Percentiles rank a stretch among this genome's conserved stretches.
phyloP scores from a whole-genome alignment of 2,113 vertebrate species.

The Chunga burmeisteri region DNA sequence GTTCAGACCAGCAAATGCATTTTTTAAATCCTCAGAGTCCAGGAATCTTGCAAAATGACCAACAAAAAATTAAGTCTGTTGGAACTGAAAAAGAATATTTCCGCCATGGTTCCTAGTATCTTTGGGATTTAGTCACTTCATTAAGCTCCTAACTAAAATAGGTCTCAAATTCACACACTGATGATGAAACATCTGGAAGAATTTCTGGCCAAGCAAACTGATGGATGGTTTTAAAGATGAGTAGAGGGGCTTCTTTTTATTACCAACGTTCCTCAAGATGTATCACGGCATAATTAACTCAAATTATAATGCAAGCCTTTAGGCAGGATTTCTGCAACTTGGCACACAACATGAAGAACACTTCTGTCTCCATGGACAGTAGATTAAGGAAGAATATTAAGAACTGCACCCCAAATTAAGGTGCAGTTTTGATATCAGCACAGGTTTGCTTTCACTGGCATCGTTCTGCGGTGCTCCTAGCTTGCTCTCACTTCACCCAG shows the following conservation, averaged over 20 bases:
- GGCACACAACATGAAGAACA: not conserved
- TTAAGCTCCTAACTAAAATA: not conserved
- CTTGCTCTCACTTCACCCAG: not conserved
- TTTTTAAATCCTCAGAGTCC: not conserved
- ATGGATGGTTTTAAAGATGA: slow-evolving; percentile 6
- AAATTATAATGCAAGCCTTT: not conserved
- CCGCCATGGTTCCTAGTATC: not conserved
- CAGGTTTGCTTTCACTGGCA: not conserved
- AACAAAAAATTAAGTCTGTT: not conserved
- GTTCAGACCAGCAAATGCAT: not conserved
- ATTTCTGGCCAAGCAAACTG: not conserved
- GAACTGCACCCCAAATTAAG: not conserved
- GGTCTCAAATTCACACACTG: not conserved
- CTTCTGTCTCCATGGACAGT: not conserved
- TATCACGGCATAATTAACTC: not conserved
- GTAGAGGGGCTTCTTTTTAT: not conserved
- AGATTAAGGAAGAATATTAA: not conserved
- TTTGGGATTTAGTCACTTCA: not conserved
- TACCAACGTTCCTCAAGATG: not conserved
- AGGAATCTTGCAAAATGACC: not conserved
- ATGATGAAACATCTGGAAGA: not conserved
- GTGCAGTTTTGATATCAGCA: not conserved
- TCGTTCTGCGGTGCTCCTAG: too few relatives aligned
- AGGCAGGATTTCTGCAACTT: not conserved
- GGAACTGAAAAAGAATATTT: not conserved